phyloP scores from a whole-genome alignment of 2,888 invertebrate genomes.

The Azorinus chamasolen region DNA sequence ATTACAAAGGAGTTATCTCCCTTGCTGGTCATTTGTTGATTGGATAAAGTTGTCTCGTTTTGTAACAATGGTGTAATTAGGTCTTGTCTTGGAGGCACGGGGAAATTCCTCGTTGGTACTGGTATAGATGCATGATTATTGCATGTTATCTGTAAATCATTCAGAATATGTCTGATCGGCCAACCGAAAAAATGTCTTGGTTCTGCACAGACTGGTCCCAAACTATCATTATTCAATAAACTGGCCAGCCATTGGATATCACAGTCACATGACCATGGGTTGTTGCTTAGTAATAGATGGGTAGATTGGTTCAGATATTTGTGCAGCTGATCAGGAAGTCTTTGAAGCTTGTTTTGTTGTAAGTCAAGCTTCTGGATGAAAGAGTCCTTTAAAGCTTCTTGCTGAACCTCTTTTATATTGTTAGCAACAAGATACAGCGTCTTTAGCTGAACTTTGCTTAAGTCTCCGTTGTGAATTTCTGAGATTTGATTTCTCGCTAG shows the following conservation, averaged over 20 bases:
- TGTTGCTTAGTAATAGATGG: slow-evolving; percentile 50
- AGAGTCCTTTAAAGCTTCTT: slow-evolving; percentile 63
- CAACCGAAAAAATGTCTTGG: slow-evolving; percentile 51
- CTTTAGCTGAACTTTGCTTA: slow-evolving; percentile 50
- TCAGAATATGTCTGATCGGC: slow-evolving; percentile 40
- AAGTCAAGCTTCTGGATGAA: slow-evolving; percentile 63
- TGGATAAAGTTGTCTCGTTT: slow-evolving; percentile 15
- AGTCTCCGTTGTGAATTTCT: slow-evolving; percentile 34
- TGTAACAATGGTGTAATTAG: slow-evolving; percentile 35
- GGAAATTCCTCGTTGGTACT: slow-evolving; percentile 39
- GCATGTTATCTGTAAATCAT: slow-evolving; percentile 55
- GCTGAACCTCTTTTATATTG: slow-evolving; percentile 48
- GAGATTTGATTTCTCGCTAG: slow-evolving; percentile 63
- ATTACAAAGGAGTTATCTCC: slow-evolving; percentile 9
- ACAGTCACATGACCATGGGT: slow-evolving; percentile 76
- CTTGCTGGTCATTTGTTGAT: background rate
- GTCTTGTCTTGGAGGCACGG: slow-evolving; percentile 40
- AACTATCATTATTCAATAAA: slow-evolving; percentile 35
- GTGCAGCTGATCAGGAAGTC: slow-evolving; percentile 63
- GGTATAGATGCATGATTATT: slow-evolving; percentile 51
- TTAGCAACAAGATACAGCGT: slow-evolving; percentile 66
- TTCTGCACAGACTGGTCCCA: slow-evolving; percentile 59
- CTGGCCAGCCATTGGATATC: slow-evolving; percentile 69
- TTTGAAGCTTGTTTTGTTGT: slow-evolving; percentile 54
- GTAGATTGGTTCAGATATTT: slow-evolving; percentile 56